Conservation (phyloP, 2,888 invertebrate species). For the Taenaris catops region DNA sequence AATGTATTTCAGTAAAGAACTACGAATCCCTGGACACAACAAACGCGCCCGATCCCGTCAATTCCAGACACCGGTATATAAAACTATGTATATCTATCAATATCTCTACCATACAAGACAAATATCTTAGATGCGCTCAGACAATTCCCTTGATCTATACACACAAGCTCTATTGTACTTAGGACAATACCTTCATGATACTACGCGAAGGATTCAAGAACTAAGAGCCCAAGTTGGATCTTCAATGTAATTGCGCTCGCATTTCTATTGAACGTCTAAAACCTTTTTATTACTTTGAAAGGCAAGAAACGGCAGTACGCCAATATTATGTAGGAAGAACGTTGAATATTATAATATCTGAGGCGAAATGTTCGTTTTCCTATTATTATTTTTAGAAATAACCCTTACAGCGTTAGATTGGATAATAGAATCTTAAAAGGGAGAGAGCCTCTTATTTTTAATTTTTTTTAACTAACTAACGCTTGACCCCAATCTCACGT, state of each 20-base stretch:
- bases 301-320: too few relatives aligned
- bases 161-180: conserved; percentile 58
- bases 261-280: conserved; percentile 42
- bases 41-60: neutral
- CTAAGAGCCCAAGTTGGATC: conserved; percentile 61
- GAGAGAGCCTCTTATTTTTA: too few relatives aligned
- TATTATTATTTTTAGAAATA: too few relatives aligned
- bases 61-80: neutral
- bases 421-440: too few relatives aligned
- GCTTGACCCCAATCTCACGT: too few relatives aligned
- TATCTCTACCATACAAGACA: conserved; percentile 30
- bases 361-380: too few relatives aligned
- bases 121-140: conserved; percentile 47
- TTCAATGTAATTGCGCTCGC: conserved; percentile 61
- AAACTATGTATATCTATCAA: neutral
- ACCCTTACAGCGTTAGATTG: too few relatives aligned
- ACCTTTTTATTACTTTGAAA: conserved; percentile 30
- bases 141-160: conserved; percentile 57
- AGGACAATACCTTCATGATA: conserved; percentile 60
- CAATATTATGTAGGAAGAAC: too few relatives aligned
- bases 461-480: too few relatives aligned
- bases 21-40: neutral
- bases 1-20: too few relatives aligned
- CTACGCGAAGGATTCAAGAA: conserved; percentile 50
- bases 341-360: too few relatives aligned